Evolutionary conservation across 2,888 invertebrate species (phyloP), one percentile per base, ranked within the genome.

Genomic region (Eupithecia subumbrata): DNA sequence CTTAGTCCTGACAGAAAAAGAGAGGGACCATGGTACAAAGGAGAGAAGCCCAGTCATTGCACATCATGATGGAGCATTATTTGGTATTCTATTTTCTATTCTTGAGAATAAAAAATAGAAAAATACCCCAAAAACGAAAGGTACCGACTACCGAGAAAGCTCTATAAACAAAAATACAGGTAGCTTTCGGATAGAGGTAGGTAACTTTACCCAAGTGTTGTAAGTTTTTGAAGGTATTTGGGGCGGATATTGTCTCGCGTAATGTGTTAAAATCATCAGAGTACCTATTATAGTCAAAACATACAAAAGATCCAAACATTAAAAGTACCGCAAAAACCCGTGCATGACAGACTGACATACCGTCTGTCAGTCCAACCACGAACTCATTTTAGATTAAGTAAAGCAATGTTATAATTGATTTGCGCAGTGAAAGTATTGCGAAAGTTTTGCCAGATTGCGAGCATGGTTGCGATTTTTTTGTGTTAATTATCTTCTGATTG

Each of bases 371-470:
- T 72, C 74, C 71, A 60, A 76, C 56, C 14, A 52, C 37, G 71
- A 73, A 71, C 40, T 72, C 74, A 74, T 75, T 82, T 80, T 82
- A 84, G 83, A 85, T 86, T 84, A 85, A 85, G 82, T 79, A 82
- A 83, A 83, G 79, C 80, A 77, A 76, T 69, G 71, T 73, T 66
- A 75, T 84, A 86, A 86, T 86, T 86, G 84, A 87, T 87, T 85
- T 77, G 80, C 80, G 5, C 69, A 83, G 88, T 82, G 87, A 88
- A 88, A 88, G 87, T 78, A 77, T 72, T 77, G 84, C 84, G 82
- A 87, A 84, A 85, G 86, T 83, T 78, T 76, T 76, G 64, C 71
- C 80, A 83, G 81, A 83, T 84, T 68, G 73, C 56, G 73, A 77
- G 76, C 78, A 78, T 78, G n/a, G 37, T 74, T 82, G 71, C 75